Conservation (phyloP, 1,140 invertebrate species). For the Drosophila subpulchrella region DNA sequence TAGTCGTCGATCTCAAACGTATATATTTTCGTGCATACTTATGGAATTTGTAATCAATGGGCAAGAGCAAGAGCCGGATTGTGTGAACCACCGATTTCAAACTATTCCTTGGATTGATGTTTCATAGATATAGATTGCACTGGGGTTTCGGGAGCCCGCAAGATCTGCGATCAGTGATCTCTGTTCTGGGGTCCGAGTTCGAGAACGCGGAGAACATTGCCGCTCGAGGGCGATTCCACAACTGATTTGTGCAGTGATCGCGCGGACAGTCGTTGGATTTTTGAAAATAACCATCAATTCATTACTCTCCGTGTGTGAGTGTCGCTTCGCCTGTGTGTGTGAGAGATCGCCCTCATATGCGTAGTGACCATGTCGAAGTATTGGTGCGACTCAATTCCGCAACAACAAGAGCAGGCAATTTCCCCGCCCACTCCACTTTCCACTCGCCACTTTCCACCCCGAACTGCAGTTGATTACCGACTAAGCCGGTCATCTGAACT, state of each 20-base stretch:
- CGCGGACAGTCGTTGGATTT: slow-evolving; percentile 83
- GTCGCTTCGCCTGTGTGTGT: slow-evolving; percentile 13
- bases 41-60: slow-evolving; percentile 13
- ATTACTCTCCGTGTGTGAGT: slow-evolving; percentile 48
- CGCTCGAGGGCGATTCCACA: slow-evolving; percentile 79
- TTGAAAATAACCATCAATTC: slow-evolving; percentile 83
- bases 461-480: slow-evolving; percentile 63
- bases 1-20: slow-evolving; percentile 17
- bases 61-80: slow-evolving; percentile 7
- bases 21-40: slow-evolving; percentile 16
- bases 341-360: slow-evolving; percentile 64
- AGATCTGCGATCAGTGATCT: slow-evolving; percentile 3
- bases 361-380: slow-evolving; percentile 1
- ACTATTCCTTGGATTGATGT: slow-evolving; percentile 4
- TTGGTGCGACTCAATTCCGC: slow-evolving; percentile 60
- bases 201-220: slow-evolving; percentile 67
- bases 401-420: slow-evolving; percentile 48
- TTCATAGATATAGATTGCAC: slow-evolving; percentile 11
- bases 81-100: slow-evolving; percentile 43
- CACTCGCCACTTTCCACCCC: slow-evolving; percentile 25
- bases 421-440: slow-evolving; percentile 38
- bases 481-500: slow-evolving; percentile 69
- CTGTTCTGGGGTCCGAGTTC: slow-evolving; percentile 18
- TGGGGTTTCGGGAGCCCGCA: slow-evolving; percentile 6
- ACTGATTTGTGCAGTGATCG: slow-evolving; percentile 82